Evolutionary conservation across 1,140 invertebrate genomes (phyloP).

Genomic region (Panagrolaimus sp.): DNA sequence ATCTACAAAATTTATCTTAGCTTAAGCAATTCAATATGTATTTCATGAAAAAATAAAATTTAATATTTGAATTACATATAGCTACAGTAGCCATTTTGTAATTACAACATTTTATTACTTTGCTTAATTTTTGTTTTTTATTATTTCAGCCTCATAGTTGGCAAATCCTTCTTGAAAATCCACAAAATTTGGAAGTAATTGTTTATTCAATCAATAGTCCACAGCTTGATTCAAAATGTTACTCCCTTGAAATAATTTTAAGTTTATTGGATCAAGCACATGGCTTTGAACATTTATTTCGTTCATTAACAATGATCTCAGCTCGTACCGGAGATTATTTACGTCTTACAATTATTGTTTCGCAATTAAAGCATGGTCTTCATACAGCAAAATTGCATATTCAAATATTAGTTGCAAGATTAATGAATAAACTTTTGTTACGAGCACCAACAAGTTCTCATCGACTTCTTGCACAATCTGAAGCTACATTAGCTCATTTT

Average conservation of each 20-base stretch:
- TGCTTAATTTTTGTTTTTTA: too few relatives aligned
- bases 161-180: slow-evolving; percentile 34
- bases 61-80: too few relatives aligned
- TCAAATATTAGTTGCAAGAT: slow-evolving; percentile 40
- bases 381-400: slow-evolving; percentile 44
- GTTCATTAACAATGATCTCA: slow-evolving; percentile 37
- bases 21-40: too few relatives aligned
- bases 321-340: slow-evolving; percentile 40
- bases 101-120: too few relatives aligned
- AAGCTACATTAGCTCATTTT: slow-evolving; percentile 36
- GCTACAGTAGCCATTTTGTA: too few relatives aligned
- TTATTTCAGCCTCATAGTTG: slow-evolving; percentile 24
- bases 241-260: slow-evolving; percentile 43
- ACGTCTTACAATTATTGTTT: slow-evolving; percentile 35
- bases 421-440: slow-evolving; percentile 39
- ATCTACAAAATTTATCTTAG: too few relatives aligned
- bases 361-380: slow-evolving; percentile 42
- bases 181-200: slow-evolving; percentile 40
- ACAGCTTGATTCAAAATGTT: slow-evolving; percentile 47
- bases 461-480: slow-evolving; percentile 30
- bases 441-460: slow-evolving; percentile 32
- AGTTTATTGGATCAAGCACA: slow-evolving; percentile 38
- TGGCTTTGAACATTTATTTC: slow-evolving; percentile 36
- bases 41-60: too few relatives aligned
- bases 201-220: slow-evolving; percentile 45